phyloP scores from a whole-genome alignment of 2,888 invertebrate species.

The Myopa tessellatipennis region DNA sequence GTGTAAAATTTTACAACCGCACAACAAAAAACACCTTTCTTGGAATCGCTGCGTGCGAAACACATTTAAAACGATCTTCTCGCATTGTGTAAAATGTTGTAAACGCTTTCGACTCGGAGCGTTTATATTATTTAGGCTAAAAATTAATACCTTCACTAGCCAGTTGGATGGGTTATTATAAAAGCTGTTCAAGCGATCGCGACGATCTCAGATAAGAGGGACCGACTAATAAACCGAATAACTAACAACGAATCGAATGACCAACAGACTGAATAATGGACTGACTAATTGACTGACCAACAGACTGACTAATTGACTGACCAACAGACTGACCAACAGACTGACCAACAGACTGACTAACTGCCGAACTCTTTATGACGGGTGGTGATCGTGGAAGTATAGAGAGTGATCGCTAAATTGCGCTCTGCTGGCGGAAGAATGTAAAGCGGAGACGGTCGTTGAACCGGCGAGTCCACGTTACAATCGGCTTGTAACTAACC shows the following conservation, averaged over 20 bases:
- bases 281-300: neutral
- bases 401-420: neutral
- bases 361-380: too few species aligned
- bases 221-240: too few species aligned
- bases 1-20: slow-evolving; percentile 11
- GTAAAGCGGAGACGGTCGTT: neutral
- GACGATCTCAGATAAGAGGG: neutral
- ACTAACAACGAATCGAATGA: too few species aligned
- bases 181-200: neutral
- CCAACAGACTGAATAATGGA: too few species aligned
- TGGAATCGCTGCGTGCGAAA: slow-evolving; percentile 8
- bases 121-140: neutral
- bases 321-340: neutral
- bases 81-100: neutral
- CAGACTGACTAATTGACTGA: neutral
- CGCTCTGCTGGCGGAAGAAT: neutral
- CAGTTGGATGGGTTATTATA: neutral
- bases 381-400: neutral
- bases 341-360: neutral
- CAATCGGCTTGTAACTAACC: neutral
- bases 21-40: slow-evolving; percentile 7
- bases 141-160: neutral
- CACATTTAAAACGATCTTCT: slow-evolving; percentile 2
- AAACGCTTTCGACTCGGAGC: neutral
- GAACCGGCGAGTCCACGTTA: neutral